Percentiles rank a stretch among this genome's conserved stretches.
Evolutionary conservation across 2,888 invertebrate genomes (phyloP).

Genomic region (Synergus japonicus): DNA sequence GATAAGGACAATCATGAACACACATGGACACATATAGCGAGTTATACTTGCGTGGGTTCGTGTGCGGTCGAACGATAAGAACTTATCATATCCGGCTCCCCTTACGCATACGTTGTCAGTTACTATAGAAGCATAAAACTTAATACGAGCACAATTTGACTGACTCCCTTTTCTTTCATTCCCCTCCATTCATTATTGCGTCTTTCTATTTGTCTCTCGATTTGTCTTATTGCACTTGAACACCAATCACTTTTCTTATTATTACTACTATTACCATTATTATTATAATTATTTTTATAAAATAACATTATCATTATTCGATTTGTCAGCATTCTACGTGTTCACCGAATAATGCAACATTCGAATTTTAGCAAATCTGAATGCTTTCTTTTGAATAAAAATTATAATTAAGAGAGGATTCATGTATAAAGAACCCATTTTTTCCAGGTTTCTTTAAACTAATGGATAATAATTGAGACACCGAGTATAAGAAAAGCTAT

Average conservation of each 20-base stretch:
- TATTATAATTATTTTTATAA: too few species aligned
- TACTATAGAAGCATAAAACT: constrained; percentile 36
- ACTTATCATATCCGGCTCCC: constrained; percentile 73
- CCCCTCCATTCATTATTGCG: constrained; percentile 36
- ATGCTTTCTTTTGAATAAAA: too few species aligned
- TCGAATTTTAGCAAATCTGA: too few species aligned
- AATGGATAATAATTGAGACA: background rate
- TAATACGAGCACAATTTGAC: constrained; percentile 53
- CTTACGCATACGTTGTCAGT: constrained; percentile 59
- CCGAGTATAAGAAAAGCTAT: background rate
- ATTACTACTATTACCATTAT: background rate
- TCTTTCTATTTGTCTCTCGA: background rate
- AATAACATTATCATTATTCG: too few species aligned
- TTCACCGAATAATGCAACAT: too few species aligned
- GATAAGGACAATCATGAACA: constrained; percentile 39
- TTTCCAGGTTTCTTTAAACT: background rate
- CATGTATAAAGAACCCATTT: too few species aligned
- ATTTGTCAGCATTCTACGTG: too few species aligned
- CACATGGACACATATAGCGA: background rate
- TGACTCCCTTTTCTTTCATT: constrained; percentile 44
- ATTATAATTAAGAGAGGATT: too few species aligned
- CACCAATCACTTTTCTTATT: background rate
- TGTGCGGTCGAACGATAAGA: constrained; percentile 68
- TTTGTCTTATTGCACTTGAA: background rate
- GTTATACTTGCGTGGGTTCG: constrained; percentile 44